Conservation (phyloP, 2,888 invertebrate species). For the Allolobophora icterica region DNA sequence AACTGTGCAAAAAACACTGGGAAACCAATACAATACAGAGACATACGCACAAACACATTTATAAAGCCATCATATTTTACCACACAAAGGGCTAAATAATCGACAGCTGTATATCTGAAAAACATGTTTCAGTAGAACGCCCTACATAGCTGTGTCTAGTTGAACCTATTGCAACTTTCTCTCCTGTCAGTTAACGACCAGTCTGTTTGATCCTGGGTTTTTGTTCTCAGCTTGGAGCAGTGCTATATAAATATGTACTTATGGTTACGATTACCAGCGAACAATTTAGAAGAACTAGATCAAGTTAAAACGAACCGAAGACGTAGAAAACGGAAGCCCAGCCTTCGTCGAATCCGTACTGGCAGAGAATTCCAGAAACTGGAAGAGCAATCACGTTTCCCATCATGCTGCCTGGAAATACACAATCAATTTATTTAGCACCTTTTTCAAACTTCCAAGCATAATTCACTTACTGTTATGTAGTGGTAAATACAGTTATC, state of each 20-base stretch:
- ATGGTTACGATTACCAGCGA: not conserved
- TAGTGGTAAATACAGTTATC: not conserved
- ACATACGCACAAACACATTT: too few relatives aligned
- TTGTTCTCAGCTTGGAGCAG: not conserved
- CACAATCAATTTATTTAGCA: not conserved
- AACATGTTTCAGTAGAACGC: too few relatives aligned
- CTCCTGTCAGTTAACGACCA: not conserved
- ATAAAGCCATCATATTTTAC: too few relatives aligned
- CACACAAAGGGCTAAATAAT: too few relatives aligned
- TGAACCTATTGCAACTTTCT: not conserved
- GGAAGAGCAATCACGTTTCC: constrained; percentile 88
- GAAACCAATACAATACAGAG: too few relatives aligned
- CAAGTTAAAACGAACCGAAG: constrained; percentile 71
- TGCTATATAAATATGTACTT: not conserved
- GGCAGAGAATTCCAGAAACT: constrained; percentile 82
- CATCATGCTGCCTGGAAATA: constrained; percentile 79
- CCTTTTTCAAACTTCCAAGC: not conserved
- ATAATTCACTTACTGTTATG: not conserved
- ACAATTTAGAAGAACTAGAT: not conserved
- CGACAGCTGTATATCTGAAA: too few relatives aligned
- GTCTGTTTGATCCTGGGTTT: too few relatives aligned
- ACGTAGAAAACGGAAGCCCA: constrained; percentile 89
- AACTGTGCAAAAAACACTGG: too few relatives aligned
- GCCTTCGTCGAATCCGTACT: constrained; percentile 71
- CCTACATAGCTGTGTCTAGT: too few relatives aligned